Conservation (phyloP, 2,888 invertebrate genomes). For the Priocnemis perturbator region DNA sequence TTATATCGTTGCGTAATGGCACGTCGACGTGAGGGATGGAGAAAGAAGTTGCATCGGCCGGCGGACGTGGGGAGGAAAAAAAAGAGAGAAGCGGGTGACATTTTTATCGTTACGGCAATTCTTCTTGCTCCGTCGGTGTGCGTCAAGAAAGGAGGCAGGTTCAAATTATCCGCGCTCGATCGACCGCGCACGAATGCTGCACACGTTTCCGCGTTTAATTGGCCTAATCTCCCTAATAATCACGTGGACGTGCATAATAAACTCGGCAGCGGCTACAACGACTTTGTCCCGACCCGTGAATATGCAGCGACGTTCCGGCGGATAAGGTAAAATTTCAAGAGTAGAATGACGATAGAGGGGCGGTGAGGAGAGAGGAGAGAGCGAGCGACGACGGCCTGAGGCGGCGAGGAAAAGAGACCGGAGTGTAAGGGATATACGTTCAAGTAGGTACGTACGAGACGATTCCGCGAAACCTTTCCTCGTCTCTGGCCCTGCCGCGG, state of each 20-base stretch:
- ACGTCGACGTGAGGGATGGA: no score
- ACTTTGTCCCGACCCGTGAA: not conserved
- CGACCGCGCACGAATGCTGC: conserved; percentile 27
- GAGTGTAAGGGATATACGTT: not conserved
- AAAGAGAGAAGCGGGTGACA: no score
- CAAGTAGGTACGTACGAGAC: conserved; percentile 5
- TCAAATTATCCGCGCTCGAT: conserved; percentile 21
- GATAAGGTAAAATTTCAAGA: conserved; percentile 13
- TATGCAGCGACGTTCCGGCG: not conserved
- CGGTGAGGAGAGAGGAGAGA: not conserved
- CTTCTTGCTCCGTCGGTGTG: not conserved
- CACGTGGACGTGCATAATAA: conserved; percentile 40
- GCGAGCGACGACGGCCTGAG: not conserved
- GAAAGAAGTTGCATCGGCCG: no score
- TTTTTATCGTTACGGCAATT: conserved; percentile 2
- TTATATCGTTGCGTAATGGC: no score
- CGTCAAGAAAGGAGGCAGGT: not conserved
- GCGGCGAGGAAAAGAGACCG: not conserved
- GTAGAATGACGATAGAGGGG: not conserved
- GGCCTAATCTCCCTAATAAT: conserved; percentile 39
- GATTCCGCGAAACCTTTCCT: conserved; percentile 22
- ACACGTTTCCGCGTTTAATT: conserved; percentile 44
- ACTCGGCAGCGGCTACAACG: conserved; percentile 15
- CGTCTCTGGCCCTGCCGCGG: conserved; percentile 24
- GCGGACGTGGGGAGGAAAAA: no score